Conservation (phyloP, 2,888 invertebrate genomes). For the Cinara cedri region DNA sequence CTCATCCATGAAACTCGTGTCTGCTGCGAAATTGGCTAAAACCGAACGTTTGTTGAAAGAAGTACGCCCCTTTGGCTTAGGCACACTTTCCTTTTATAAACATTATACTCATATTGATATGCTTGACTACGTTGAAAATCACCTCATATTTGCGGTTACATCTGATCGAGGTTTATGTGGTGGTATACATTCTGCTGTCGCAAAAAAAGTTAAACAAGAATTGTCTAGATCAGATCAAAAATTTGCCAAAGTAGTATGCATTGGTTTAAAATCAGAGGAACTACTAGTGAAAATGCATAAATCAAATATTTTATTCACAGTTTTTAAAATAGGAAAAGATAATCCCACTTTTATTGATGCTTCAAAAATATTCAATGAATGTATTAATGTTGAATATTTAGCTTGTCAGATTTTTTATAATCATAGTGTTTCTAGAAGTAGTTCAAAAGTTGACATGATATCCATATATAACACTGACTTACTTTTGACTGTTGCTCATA, state of each 20-base stretch:
- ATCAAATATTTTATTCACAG: constrained; percentile 19
- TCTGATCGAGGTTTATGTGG: constrained; percentile 59
- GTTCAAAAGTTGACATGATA: constrained; percentile 23
- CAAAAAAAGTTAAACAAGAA: constrained; percentile 26
- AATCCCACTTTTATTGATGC: constrained; percentile 58
- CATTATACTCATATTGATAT: constrained; percentile 20
- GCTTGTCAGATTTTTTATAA: constrained; percentile 49
- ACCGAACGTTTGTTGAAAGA: constrained; percentile 13
- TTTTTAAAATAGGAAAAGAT: constrained; percentile 57
- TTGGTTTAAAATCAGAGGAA: constrained; percentile 13
- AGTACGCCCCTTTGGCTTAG: constrained; percentile 57
- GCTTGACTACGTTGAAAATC: constrained; percentile 33
- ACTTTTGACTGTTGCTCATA: constrained; percentile 22
- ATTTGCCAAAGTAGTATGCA: constrained; percentile 4
- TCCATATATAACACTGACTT: constrained; percentile 25
- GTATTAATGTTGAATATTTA: constrained; percentile 35
- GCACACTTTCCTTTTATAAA: constrained; percentile 57
- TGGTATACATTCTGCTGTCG: constrained; percentile 48
- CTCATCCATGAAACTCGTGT: constrained; percentile 58
- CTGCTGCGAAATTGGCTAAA: constrained; percentile 45
- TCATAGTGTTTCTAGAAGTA: neutral
- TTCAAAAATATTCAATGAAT: constrained; percentile 47
- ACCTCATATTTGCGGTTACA: constrained; percentile 57
- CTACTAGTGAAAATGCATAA: neutral
- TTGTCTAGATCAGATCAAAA: constrained; percentile 24